phyloP scores from a whole-genome alignment of 2,113 vertebrate species.

The Ptilorrhoa leucosticta region DNA sequence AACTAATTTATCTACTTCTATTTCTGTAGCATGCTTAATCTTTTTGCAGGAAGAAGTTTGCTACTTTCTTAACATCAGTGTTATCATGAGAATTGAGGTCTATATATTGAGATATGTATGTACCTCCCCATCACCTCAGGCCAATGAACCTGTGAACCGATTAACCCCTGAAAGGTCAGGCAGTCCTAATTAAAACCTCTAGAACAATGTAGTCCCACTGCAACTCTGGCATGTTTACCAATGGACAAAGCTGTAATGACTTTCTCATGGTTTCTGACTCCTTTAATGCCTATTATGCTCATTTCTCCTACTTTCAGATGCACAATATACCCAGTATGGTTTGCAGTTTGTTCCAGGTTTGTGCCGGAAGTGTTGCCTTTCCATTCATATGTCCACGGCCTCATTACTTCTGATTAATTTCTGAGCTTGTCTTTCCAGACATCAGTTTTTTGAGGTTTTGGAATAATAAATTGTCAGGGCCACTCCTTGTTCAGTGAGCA shows the following conservation, averaged over 20 bases:
- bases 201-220: neutral
- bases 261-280: neutral
- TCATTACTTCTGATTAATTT: conserved; percentile 28
- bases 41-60: neutral
- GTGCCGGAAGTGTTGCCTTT: neutral
- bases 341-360: neutral
- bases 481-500: neutral
- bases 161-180: neutral
- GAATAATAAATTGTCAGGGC: neutral
- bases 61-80: neutral
- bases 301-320: neutral
- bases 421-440: neutral
- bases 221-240: neutral
- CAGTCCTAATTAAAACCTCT: neutral
- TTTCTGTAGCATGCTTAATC: neutral
- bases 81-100: neutral
- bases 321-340: neutral
- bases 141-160: neutral
- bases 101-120: neutral
- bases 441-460: neutral
- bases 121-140: neutral
- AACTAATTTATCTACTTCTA: neutral
- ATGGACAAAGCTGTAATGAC: neutral
- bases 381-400: neutral
- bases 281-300: neutral